A percentile compares a stretch with the other conserved stretches of the same genome.
phyloP scores from a whole-genome alignment of 2,797 vertebrate species.

The Microctenopoma stevenorrisi region DNA sequence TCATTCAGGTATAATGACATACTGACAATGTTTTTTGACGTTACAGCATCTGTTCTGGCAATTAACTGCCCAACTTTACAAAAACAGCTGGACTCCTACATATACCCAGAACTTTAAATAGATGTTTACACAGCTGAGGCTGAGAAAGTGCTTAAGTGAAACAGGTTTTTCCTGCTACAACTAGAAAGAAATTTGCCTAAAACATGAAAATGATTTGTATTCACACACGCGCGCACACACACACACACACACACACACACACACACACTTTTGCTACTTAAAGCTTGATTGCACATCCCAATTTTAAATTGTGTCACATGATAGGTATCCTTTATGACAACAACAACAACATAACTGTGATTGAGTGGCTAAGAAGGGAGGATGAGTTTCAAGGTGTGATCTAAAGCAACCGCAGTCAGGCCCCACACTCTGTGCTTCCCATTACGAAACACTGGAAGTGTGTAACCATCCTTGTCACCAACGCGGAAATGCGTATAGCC shows the following conservation, averaged over 20 bases:
- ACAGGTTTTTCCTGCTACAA: neutral
- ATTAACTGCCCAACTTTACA: neutral
- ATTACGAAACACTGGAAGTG: constrained; percentile 89
- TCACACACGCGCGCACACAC: neutral
- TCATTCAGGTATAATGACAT: neutral
- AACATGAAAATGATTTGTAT: constrained; percentile 19
- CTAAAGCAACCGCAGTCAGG: constrained; percentile 88
- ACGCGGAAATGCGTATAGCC: constrained; percentile 92
- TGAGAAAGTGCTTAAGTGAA: constrained; percentile 31
- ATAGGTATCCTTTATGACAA: neutral
- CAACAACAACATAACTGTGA: neutral
- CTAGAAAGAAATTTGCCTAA: neutral
- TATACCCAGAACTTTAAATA: neutral
- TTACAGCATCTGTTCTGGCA: neutral
- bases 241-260: too few relatives aligned
- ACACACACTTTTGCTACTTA: constrained; percentile 17
- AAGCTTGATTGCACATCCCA: constrained; percentile 18
- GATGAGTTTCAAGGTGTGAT: constrained; percentile 85
- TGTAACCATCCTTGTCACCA: constrained; percentile 83
- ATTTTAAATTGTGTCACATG: constrained; percentile 6
- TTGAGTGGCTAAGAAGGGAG: constrained; percentile 48
- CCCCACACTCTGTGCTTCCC: constrained; percentile 92
- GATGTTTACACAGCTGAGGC: neutral
- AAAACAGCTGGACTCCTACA: neutral
- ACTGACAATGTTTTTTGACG: neutral